These are phyloP conservation scores for Neomicropteryx cornuta DNA, from an alignment of 1,140 invertebrate genomes.

Conservation along the genomic window DNA sequence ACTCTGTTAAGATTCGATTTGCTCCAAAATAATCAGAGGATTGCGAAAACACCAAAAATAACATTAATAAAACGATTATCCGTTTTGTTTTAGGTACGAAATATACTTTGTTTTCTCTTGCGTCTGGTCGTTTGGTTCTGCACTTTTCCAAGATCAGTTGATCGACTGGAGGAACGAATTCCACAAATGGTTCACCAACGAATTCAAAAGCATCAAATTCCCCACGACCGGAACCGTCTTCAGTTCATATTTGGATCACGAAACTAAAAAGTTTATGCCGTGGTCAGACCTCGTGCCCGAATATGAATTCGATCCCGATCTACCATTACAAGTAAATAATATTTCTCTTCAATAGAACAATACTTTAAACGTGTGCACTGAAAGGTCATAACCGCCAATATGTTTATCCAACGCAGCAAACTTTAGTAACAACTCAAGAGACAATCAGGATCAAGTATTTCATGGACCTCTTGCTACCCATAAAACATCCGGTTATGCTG, in stretches of 20 bases:
- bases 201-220: constrained; percentile 87
- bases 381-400: no score
- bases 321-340: constrained; percentile 83
- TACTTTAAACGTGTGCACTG: no score
- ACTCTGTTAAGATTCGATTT: no score
- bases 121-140: constrained; percentile 91
- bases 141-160: constrained; percentile 78
- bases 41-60: no score
- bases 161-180: constrained; percentile 88
- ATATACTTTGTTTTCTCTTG: constrained; percentile 85
- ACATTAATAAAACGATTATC: no score
- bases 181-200: constrained; percentile 75
- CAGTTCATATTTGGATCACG: constrained; percentile 79
- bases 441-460: constrained; percentile 84
- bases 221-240: constrained; percentile 75
- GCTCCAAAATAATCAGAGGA: no score
- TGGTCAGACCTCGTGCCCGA: constrained; percentile 71
- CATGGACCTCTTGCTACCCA: constrained; percentile 74
- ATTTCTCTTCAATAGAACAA: no score
- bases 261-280: constrained; percentile 73
- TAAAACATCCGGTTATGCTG: constrained; percentile 78
- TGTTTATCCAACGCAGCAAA: no score
- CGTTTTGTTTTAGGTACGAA: constrained; percentile 55
- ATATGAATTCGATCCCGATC: constrained; percentile 76
- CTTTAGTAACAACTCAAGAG: constrained; percentile 81